phyloP scores from a whole-genome alignment of 1,140 invertebrate genomes.

The Globodera ellingtonae region DNA sequence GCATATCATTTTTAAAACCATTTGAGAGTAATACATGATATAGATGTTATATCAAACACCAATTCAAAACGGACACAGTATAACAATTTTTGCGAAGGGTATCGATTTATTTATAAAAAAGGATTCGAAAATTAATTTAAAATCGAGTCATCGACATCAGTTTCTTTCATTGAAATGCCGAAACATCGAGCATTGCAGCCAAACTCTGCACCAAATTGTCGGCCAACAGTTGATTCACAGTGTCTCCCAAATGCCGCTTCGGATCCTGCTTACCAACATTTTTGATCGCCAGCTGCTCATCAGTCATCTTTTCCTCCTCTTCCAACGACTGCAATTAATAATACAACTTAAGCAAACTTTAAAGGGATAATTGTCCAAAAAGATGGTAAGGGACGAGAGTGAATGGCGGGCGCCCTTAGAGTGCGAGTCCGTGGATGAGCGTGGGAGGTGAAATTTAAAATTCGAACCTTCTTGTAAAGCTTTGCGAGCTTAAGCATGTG shows the following conservation, averaged over 20 bases:
- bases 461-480: slow-evolving; percentile 88
- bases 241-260: slow-evolving; percentile 98
- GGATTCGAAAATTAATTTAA: background rate
- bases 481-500: slow-evolving; percentile 97
- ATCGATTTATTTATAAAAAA: background rate
- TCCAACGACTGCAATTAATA: slow-evolving; percentile 75
- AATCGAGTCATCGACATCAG: background rate
- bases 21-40: no score
- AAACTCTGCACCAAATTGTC: slow-evolving; percentile 98
- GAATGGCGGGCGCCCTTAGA: no score
- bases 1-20: no score
- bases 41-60: no score
- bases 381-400: no score
- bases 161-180: slow-evolving; percentile 66
- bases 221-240: slow-evolving; percentile 94
- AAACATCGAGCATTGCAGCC: slow-evolving; percentile 96
- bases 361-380: background rate
- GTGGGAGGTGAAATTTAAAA: background rate
- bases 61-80: no score
- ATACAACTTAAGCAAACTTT: slow-evolving; percentile 15
- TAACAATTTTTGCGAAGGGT: no score
- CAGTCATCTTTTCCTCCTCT: slow-evolving; percentile 99
- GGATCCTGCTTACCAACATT: slow-evolving; percentile 99
- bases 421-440: background rate
- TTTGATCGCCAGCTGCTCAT: slow-evolving; percentile 97